These are phyloP conservation scores for Anneissia japonica DNA, from an alignment of 35 echinoderm and acorn worm species.

Conservation along the genomic window DNA sequence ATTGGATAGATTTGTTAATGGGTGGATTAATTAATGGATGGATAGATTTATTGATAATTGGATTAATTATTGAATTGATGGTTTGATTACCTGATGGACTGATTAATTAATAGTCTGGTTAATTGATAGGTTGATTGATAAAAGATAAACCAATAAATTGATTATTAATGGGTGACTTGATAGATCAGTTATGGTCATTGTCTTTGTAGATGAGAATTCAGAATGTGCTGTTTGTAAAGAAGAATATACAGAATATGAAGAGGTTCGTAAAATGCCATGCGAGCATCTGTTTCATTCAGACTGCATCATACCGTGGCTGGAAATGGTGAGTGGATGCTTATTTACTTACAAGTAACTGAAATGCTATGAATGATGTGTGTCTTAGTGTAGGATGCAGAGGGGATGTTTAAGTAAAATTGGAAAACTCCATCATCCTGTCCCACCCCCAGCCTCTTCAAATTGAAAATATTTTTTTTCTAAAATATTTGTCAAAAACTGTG, in stretches of 20 bases:
- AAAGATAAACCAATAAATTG: neutral
- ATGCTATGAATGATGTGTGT: too few species aligned
- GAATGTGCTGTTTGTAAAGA: conserved; percentile 96
- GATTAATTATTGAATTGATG: too few species aligned
- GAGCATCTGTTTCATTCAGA: conserved; percentile 74
- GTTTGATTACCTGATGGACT: neutral
- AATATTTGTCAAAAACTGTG: too few species aligned
- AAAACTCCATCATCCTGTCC: too few species aligned
- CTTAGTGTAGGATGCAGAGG: too few species aligned
- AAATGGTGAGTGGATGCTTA: conserved; percentile 61
- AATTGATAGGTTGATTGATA: neutral
- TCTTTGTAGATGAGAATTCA: conserved; percentile 28
- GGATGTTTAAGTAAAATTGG: too few species aligned
- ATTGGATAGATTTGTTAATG: too few species aligned
- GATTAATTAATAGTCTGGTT: neutral
- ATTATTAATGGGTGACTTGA: neutral
- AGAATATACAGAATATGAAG: conserved; percentile 51
- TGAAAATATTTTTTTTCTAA: too few species aligned
- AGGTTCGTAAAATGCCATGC: conserved; percentile 63
- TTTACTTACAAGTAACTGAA: too few species aligned
- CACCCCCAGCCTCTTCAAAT: too few species aligned
- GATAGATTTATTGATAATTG: too few species aligned
- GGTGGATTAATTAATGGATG: too few species aligned
- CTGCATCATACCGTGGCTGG: conserved; percentile 73
- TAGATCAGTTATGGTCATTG: neutral